Base-by-base conservation (phyloP, 2,888 invertebrate genomes). In the Tromatobia lineatoria region DNA sequence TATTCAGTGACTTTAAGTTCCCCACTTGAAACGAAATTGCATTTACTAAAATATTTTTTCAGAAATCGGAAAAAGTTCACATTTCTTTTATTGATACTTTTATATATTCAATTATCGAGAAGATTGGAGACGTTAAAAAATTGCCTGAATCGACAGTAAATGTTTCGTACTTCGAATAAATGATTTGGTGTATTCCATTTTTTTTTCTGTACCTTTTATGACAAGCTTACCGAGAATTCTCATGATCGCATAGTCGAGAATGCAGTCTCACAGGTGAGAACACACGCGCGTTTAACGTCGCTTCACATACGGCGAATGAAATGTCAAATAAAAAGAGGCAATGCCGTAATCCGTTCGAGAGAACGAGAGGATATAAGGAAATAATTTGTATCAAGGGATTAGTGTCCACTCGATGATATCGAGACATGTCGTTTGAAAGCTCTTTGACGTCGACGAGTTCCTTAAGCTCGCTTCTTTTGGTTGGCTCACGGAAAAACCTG, bases 301-400 rank as follows among this genome's bases (percentile, higher is more conserved):
- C 66, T 54, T 77, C 77, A 67, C 50, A 77, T 79, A 86, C 79
- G 23, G 54, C 13, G 42, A 38, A 76, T 67, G 20, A 66, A 25
- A 75, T 45, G 75, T 75, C 64, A 25, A 71, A 23, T 64, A 66
- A 66, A 71, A 71, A 34, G 47, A 42, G 57, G 45, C 47, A 59
- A 77, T 67, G 50, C 45, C 45, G 38, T 47, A 52, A n/a, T 25
- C 20, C 15, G 47, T 29, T 38, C 11, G 25, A 45, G 42, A 67
- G 42, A 59, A 74, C 11, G 59, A 59, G 59, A 52, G 59, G 25
- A 76, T 77, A 54, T 50, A 34, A 77, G 47, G 76, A 83, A 78
- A 83, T 80, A 66, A 80, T 77, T 82, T 80, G 80, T 74, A 76
- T 87, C 87, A 84, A 79, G 57, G 87, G 82, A 85, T 88, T 87